Evolutionary conservation across 1,140 invertebrate genomes (phyloP).

Genomic region (Hormaphis cornu): DNA sequence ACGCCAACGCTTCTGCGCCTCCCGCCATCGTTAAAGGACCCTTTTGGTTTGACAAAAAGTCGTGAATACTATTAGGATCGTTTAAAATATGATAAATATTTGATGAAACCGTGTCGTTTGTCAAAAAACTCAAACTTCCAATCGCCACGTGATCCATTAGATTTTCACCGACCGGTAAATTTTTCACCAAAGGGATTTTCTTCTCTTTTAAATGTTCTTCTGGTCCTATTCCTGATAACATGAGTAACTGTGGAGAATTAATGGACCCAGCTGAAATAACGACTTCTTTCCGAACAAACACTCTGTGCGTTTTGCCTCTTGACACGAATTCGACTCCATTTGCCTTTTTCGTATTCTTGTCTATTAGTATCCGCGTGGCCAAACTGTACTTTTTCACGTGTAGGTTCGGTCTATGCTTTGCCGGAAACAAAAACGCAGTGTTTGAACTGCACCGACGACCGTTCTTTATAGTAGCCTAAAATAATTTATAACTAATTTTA

Average conservation of each 20-base stretch:
- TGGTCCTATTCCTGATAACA: slow-evolving; percentile 45
- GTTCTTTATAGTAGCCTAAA: neutral
- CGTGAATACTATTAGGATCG: neutral
- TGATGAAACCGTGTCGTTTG: slow-evolving; percentile 45
- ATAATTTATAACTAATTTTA: slow-evolving; percentile 49
- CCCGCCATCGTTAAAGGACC: slow-evolving; percentile 63
- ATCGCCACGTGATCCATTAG: neutral
- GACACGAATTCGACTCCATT: neutral
- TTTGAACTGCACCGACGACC: neutral
- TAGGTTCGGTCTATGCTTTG: neutral
- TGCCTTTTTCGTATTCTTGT: neutral
- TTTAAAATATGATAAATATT: neutral
- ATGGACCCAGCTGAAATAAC: slow-evolving; percentile 40
- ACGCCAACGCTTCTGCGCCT: slow-evolving; percentile 62
- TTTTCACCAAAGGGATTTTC: neutral
- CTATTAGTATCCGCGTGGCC: neutral
- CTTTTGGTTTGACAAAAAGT: slow-evolving; percentile 29
- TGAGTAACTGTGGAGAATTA: slow-evolving; percentile 41
- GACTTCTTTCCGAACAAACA: slow-evolving; percentile 40
- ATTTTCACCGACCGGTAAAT: neutral
- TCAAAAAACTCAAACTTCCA: slow-evolving; percentile 52
- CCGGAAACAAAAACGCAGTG: neutral
- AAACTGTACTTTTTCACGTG: neutral
- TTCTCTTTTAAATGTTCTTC: slow-evolving; percentile 33
- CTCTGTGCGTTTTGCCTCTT: slow-evolving; percentile 38